A percentile compares a stretch with the other conserved stretches of the same genome.
Conservation (phyloP, 2,888 invertebrate genomes). For the Diloba caeruleocephala region DNA sequence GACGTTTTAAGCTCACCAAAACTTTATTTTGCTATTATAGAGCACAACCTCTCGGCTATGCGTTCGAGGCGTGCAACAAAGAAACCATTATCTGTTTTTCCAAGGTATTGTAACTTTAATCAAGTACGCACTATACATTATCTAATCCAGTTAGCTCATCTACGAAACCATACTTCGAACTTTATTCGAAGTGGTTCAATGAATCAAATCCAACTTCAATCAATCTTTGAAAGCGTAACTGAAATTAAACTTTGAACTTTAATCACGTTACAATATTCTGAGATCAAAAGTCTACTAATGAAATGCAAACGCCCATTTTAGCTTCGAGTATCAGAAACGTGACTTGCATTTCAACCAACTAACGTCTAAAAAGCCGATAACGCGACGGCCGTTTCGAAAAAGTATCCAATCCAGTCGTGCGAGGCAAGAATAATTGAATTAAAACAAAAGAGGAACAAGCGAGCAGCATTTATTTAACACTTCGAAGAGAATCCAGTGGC, state of each 20-base stretch:
- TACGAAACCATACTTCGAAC: conserved; percentile 12
- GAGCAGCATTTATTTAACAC: conserved; percentile 66
- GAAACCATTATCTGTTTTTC: conserved; percentile 1
- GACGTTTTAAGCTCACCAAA: too few relatives aligned
- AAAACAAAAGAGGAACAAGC: conserved; percentile 62
- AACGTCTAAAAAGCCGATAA: conserved; percentile 50
- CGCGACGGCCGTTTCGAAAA: conserved; percentile 44
- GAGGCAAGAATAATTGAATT: conserved; percentile 64
- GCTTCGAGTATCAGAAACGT: conserved; percentile 51
- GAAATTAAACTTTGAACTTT: conserved; percentile 50
- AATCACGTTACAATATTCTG: conserved; percentile 54
- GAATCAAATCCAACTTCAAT: conserved; percentile 42
- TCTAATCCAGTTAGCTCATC: conserved; percentile 15
- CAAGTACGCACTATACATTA: conserved; percentile 20
- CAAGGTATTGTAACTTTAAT: conserved; percentile 16
- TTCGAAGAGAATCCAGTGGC: conserved; percentile 69
- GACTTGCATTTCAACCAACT: conserved; percentile 49
- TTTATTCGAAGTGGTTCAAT: conserved; percentile 34
- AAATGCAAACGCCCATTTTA: conserved; percentile 53
- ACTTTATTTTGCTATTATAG: too few relatives aligned
- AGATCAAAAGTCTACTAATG: conserved; percentile 55
- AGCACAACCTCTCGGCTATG: too few relatives aligned
- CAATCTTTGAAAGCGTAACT: conserved; percentile 37
- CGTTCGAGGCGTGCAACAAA: too few relatives aligned
- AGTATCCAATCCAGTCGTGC: conserved; percentile 55